Evolutionary conservation across 2,888 invertebrate species (phyloP), one percentile per base, ranked within the genome.

Genomic region (Ethmia dodecea): DNA sequence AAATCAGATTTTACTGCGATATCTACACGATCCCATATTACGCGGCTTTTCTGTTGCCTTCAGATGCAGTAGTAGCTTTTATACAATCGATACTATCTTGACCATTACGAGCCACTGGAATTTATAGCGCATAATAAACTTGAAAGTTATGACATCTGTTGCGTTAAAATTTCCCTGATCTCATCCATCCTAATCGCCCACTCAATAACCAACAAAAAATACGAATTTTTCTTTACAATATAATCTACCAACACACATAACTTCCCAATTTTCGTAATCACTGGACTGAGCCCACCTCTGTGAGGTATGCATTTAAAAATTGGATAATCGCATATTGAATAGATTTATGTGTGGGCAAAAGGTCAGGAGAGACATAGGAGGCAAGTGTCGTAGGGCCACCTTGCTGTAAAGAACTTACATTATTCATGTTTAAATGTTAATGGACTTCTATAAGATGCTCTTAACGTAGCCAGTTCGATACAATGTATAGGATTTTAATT

Each of bases 401-500:
- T 34, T 33, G 40, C 33, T 40, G 37, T 34, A 34, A 33, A 28
- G 42, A 43, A 39, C 36, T 28, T 38, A 47, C 53, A 59, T 59
- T 52, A 60, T 45, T 55, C 55, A 56, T 46, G 47, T 52, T 52
- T 48, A 48, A 58, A 52, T 49, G 50, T 51, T 53, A 55, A 57
- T 57, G 52, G 51, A 31, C 45, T 43, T 42, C 42, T 47, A 49
- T 46, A 40, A 28, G 12, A 26, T 30, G 47, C 45, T 48, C 43
- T 53, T 44, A 45, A 41, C 38, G 40, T 34, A 38, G 39, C 33
- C 42, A 37, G 35, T 32, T 39, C 30, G 32, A 32, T 39, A 45
- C 40, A 39, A 42, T 38, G 34, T 43, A 34, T n/a, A n/a, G 28
- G 13, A 15, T 31, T 40, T 35, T 42, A 41, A 50, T 47, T 48